These are phyloP conservation scores for Pardalotus punctatus DNA, from an alignment of 2,113 vertebrate species.

Conservation along the genomic window DNA sequence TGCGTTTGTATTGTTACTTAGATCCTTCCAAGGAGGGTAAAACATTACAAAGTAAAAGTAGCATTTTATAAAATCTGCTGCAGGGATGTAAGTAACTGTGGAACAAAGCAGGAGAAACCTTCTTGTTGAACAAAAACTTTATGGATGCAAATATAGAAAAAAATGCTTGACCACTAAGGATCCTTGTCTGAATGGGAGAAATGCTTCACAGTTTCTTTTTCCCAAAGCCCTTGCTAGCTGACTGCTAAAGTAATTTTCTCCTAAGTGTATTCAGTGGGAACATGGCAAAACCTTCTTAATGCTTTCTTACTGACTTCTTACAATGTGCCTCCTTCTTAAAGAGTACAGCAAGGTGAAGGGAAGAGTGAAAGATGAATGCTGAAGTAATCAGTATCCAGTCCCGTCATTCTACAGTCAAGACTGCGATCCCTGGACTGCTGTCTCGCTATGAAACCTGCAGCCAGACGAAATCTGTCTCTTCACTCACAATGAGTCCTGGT, in stretches of 20 bases:
- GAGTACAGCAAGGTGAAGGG: neutral
- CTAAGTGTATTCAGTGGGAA: neutral
- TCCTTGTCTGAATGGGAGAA: neutral
- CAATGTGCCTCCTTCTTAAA: accelerated
- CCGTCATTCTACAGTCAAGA: neutral
- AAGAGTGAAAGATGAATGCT: neutral
- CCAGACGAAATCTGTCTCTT: neutral
- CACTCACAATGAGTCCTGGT: neutral
- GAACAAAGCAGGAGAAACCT: neutral
- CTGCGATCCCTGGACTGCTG: neutral
- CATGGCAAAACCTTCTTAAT: neutral
- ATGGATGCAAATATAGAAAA: neutral
- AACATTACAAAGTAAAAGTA: neutral
- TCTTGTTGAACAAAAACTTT: neutral
- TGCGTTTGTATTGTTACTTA: neutral
- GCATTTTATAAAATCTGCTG: neutral
- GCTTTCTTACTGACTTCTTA: neutral
- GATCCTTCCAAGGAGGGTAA: neutral
- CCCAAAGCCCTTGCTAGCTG: neutral
- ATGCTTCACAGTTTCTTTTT: neutral
- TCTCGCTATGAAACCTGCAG: neutral
- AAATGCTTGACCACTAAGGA: neutral
- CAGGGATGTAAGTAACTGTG: neutral
- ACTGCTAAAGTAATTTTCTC: neutral
- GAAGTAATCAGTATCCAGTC: neutral